Percentiles rank a stretch among this genome's conserved stretches.
phyloP scores from a whole-genome alignment of 2,797 vertebrate genomes.

The Petrocephalus sullivani region DNA sequence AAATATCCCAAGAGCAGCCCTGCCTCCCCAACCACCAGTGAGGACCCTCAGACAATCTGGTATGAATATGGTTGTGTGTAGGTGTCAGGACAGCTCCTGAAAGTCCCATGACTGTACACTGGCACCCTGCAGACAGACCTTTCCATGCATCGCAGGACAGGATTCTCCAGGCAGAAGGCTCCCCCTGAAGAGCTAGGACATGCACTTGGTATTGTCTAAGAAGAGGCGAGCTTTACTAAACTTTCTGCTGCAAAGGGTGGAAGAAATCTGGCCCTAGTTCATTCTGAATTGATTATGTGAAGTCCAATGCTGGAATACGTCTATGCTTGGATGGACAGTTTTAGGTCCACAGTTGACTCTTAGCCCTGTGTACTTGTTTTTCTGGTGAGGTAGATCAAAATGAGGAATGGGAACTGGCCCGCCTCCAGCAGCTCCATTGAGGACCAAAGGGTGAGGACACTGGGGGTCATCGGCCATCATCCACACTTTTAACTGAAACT shows the following conservation, averaged over 20 bases:
- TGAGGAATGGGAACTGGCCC: background rate
- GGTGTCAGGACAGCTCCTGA: conserved; percentile 14
- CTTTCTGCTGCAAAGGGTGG: background rate
- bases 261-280: background rate
- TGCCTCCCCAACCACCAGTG: conserved; percentile 70
- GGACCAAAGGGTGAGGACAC: background rate
- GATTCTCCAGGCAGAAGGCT: background rate
- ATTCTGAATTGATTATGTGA: background rate
- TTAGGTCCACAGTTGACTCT: background rate
- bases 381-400: background rate
- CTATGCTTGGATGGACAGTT: background rate
- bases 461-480: too few species aligned
- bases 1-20: conserved; percentile 66
- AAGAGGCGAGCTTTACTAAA: background rate
- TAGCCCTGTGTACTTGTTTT: background rate
- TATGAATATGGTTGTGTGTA: conserved; percentile 93
- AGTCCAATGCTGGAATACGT: background rate
- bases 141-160: background rate
- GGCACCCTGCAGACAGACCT: background rate
- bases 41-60: conserved; percentile 92
- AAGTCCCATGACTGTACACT: background rate
- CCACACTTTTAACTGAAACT: background rate
- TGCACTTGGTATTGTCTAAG: background rate
- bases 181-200: background rate
- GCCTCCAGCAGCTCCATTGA: background rate